These are phyloP conservation scores for Calephelis perditalis DNA, from an alignment of 2,888 invertebrate genomes.

Conservation along the genomic window DNA sequence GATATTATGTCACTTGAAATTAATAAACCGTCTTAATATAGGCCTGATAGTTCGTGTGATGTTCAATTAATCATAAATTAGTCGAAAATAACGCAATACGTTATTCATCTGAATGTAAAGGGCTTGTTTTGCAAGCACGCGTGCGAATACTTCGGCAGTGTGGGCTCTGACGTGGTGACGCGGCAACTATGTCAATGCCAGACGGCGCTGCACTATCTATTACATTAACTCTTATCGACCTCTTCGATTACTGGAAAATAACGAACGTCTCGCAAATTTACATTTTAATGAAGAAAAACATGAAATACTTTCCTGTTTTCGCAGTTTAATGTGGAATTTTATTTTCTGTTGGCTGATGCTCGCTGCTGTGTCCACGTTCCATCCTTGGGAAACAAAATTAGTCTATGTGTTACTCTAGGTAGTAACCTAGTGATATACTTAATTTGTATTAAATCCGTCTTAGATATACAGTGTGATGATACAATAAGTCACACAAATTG, in stretches of 20 bases:
- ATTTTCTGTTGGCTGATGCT: too few relatives aligned
- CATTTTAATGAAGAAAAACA: constrained; percentile 17
- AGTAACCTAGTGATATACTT: too few relatives aligned
- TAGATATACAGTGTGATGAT: too few relatives aligned
- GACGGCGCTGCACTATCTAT: constrained; percentile 49
- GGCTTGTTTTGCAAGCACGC: constrained; percentile 8
- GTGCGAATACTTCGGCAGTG: constrained; percentile 22
- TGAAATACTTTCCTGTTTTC: constrained; percentile 11
- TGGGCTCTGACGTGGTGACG: constrained; percentile 50
- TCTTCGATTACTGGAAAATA: constrained; percentile 48
- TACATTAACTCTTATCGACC: constrained; percentile 64
- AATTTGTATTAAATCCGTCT: too few relatives aligned
- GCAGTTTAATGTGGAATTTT: background rate
- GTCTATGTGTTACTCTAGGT: too few relatives aligned
- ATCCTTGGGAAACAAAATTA: too few relatives aligned
- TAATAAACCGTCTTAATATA: too few relatives aligned
- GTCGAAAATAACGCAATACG: background rate
- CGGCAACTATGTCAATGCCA: constrained; percentile 73
- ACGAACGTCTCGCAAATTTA: constrained; percentile 27
- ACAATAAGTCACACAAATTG: too few relatives aligned
- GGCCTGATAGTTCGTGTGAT: too few relatives aligned
- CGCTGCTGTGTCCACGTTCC: too few relatives aligned
- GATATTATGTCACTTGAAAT: too few relatives aligned
- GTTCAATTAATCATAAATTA: too few relatives aligned
- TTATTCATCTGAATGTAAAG: constrained; percentile 7